A percentile compares a stretch with the other conserved stretches of the same genome.
phyloP scores from a whole-genome alignment of 2,888 invertebrate genomes.

The Lamellibrachia satsuma region DNA sequence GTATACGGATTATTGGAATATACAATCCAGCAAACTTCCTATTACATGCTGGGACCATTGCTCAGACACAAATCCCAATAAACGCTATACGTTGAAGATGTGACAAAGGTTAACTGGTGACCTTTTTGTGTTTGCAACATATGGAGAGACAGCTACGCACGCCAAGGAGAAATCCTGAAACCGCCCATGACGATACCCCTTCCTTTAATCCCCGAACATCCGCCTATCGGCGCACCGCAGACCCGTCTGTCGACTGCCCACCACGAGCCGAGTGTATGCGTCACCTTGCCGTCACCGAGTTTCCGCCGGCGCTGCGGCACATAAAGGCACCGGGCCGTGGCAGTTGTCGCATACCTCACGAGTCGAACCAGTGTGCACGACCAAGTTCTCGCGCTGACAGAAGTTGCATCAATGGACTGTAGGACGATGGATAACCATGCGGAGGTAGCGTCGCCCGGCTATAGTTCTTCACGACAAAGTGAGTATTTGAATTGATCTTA shows the following conservation, averaged over 20 bases:
- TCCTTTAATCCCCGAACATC: not conserved
- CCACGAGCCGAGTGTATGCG: not conserved
- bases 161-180: not conserved
- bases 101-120: not conserved
- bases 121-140: not conserved
- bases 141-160: not conserved
- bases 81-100: too few species aligned
- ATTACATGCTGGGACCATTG: too few species aligned
- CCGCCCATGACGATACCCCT: not conserved
- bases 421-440: not conserved
- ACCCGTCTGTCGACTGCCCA: not conserved
- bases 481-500: not conserved
- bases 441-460: not conserved
- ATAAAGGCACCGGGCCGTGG: slow-evolving; percentile 2
- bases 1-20: too few species aligned
- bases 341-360: not conserved
- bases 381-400: not conserved
- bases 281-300: not conserved
- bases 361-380: not conserved
- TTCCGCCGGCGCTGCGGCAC: not conserved
- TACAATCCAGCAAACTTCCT: too few species aligned
- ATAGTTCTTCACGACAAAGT: not conserved
- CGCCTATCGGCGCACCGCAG: not conserved
- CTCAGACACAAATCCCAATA: too few species aligned
- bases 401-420: not conserved